Conservation (phyloP, 2,888 invertebrate genomes). For the Ectobius pallidus region DNA sequence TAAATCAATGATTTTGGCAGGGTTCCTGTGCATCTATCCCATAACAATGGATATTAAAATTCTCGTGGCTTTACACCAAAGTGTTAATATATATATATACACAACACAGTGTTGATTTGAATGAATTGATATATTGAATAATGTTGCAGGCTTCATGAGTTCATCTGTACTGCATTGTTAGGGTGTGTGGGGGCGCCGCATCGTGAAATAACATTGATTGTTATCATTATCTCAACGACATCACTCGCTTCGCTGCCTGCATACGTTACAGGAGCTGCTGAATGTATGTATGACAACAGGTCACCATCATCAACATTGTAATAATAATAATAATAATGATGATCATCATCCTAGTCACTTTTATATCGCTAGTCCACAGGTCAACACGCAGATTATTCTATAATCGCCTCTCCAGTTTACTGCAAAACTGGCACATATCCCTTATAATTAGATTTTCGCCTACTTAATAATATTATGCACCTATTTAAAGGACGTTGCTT, state of each 20-base stretch:
- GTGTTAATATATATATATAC: too few relatives aligned
- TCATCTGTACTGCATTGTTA: neutral
- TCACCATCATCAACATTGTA: neutral
- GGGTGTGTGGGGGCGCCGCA: neutral
- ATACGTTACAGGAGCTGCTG: conserved; percentile 10
- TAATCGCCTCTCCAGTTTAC: neutral
- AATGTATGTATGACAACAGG: conserved; percentile 25
- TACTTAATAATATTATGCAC: too few relatives aligned
- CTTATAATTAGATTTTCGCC: too few relatives aligned
- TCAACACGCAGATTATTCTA: conserved; percentile 27
- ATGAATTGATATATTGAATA: too few relatives aligned
- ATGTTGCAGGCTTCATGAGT: neutral
- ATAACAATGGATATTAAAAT: too few relatives aligned
- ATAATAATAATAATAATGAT: too few relatives aligned
- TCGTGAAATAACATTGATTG: conserved; percentile 27
- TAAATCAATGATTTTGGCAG: too few relatives aligned
- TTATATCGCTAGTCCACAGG: conserved; percentile 24
- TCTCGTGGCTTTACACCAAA: too few relatives aligned
- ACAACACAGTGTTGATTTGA: too few relatives aligned
- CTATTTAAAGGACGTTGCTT: too few relatives aligned
- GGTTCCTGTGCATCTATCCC: too few relatives aligned
- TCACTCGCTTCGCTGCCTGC: conserved; percentile 4
- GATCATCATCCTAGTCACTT: neutral
- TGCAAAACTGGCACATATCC: neutral
- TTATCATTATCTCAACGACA: conserved; percentile 12